Percentiles rank a stretch among this genome's conserved stretches.
phyloP scores from a whole-genome alignment of 2,797 vertebrate genomes.

The Eutrigla gurnardus region DNA sequence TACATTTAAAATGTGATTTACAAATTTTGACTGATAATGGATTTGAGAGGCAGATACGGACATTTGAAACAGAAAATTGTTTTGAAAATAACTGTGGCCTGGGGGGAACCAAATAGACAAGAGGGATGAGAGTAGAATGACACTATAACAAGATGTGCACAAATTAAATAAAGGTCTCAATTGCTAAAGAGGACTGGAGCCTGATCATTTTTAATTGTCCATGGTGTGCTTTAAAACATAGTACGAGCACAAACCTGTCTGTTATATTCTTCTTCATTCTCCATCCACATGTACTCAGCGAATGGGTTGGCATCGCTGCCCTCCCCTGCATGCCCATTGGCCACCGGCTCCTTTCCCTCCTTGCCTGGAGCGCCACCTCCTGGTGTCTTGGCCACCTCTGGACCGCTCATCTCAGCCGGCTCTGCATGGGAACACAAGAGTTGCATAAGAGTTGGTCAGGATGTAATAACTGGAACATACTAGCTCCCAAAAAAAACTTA shows the following conservation, averaged over 20 bases:
- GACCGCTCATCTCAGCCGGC: constrained; percentile 93
- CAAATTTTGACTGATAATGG: accelerated
- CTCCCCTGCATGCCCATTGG: constrained; percentile 89
- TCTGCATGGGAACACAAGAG: constrained; percentile 74
- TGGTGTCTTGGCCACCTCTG: constrained; percentile 88
- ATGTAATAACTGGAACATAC: too few species aligned
- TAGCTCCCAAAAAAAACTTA: not conserved
- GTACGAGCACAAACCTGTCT: constrained; percentile 86
- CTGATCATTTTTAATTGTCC: not conserved
- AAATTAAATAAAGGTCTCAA: not conserved
- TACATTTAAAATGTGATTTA: too few species aligned
- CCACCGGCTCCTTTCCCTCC: constrained; percentile 85
- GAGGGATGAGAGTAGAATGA: too few species aligned
- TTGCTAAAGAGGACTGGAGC: not conserved
- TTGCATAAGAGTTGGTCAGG: too few species aligned
- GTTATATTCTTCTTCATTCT: constrained; percentile 97
- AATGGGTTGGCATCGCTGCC: constrained; percentile 91
- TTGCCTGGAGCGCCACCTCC: constrained; percentile 83
- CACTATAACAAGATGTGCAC: not conserved
- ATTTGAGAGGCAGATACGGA: not conserved
- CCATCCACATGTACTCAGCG: constrained; percentile 99
- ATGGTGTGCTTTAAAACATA: not conserved
- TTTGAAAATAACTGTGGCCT: too few species aligned
- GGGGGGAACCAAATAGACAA: not conserved
- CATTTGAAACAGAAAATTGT: not conserved